Percentiles rank a stretch among this genome's conserved stretches.
phyloP scores from a whole-genome alignment of 2,888 invertebrate genomes.

The Caenorhabditis sp. region DNA sequence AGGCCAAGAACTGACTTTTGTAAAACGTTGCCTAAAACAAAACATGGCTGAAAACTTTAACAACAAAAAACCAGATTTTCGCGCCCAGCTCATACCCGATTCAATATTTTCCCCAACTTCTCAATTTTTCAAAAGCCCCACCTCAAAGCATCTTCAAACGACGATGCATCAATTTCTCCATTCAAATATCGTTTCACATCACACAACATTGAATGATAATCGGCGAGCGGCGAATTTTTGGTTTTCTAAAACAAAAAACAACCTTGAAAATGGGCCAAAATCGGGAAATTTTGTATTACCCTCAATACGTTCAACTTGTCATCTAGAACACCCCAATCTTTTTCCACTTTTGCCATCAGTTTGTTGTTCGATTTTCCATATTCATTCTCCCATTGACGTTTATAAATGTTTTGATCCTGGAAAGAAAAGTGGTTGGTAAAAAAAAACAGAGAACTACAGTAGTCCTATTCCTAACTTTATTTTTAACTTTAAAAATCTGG shows the following conservation, averaged over 20 bases:
- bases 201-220: background rate
- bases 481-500: too few relatives aligned
- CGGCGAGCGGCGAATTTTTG: background rate
- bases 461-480: too few relatives aligned
- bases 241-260: too few relatives aligned
- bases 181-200: conserved; percentile 5
- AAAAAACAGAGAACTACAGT: too few relatives aligned
- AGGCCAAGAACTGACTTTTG: too few relatives aligned
- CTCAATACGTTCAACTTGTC: background rate
- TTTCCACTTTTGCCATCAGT: background rate
- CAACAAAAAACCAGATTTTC: too few relatives aligned
- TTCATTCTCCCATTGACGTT: background rate
- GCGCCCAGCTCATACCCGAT: too few relatives aligned
- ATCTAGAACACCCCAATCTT: background rate
- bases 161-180: conserved; percentile 1
- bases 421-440: too few relatives aligned
- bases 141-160: conserved; percentile 43
- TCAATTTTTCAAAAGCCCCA: conserved; percentile 2
- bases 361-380: background rate
- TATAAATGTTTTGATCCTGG: background rate
- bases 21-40: too few relatives aligned
- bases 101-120: too few relatives aligned
- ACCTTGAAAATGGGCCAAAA: too few relatives aligned
- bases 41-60: too few relatives aligned
- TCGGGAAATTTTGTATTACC: background rate